Evolutionary conservation across 2,113 vertebrate genomes (phyloP).

Genomic region (Strix uralensis): DNA sequence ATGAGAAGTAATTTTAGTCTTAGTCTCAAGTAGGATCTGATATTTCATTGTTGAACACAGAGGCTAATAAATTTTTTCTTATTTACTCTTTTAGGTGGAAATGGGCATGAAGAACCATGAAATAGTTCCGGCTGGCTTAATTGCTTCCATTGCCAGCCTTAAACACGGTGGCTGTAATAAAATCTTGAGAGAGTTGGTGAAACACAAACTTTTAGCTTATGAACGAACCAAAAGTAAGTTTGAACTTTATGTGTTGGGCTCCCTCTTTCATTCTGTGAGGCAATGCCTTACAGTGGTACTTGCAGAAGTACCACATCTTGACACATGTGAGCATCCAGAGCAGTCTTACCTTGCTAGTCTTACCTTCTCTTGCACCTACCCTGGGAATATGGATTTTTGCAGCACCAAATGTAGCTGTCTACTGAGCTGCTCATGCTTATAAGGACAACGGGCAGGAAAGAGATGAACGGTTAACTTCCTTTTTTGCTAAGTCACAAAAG

Average conservation of each 20-base stretch:
- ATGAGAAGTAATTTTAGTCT: neutral
- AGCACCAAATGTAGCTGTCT: neutral
- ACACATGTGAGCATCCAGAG: accelerated
- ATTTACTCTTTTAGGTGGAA: slow-evolving; percentile 85
- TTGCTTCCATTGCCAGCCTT: slow-evolving; percentile 93
- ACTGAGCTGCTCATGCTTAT: neutral
- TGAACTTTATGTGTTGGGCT: neutral
- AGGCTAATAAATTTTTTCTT: neutral
- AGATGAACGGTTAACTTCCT: neutral
- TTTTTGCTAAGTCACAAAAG: neutral
- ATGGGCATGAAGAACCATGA: slow-evolving; percentile 99
- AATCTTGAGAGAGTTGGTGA: slow-evolving; percentile 88
- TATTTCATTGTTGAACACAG: neutral
- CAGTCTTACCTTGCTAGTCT: neutral
- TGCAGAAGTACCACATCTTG: neutral
- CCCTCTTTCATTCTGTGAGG: neutral
- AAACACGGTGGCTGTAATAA: slow-evolving; percentile 97
- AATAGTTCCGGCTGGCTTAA: slow-evolving; percentile 90
- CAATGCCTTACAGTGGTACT: neutral
- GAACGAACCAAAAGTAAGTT: slow-evolving; percentile 89
- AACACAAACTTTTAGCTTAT: slow-evolving; percentile 90
- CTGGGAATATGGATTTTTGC: neutral
- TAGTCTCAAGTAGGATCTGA: neutral
- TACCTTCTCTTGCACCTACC: neutral
- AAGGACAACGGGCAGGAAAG: neutral